Percentiles rank a stretch among this genome's conserved stretches.
These are phyloP conservation scores for Macrophya annulata DNA, from an alignment of 2,888 invertebrate species.

Conservation along the genomic window DNA sequence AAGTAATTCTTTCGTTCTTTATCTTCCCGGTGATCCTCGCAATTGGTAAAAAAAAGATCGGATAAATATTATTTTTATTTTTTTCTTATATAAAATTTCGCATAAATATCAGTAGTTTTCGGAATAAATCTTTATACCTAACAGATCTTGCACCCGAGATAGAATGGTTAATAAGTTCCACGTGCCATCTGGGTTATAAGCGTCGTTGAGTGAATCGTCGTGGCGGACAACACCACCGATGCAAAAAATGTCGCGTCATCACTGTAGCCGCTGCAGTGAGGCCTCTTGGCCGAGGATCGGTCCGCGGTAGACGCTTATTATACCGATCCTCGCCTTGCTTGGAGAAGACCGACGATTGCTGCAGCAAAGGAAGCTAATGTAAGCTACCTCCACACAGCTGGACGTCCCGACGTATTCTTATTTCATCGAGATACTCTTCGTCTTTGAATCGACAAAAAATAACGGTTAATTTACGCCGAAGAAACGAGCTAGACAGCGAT, in stretches of 20 bases:
- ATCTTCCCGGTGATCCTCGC: neutral
- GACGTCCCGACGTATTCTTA: slow-evolving; percentile 20
- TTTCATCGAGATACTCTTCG: neutral
- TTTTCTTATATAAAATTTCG: neutral
- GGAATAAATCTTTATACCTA: neutral
- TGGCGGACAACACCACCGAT: slow-evolving; percentile 30
- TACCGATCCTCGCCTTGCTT: slow-evolving; percentile 49
- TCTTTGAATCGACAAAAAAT: neutral
- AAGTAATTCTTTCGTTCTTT: neutral
- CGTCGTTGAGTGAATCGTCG: slow-evolving; percentile 47
- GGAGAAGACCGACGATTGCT: slow-evolving; percentile 49
- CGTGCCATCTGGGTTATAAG: slow-evolving; percentile 38
- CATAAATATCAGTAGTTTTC: neutral
- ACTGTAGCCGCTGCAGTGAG: slow-evolving; percentile 20
- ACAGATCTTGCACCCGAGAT: neutral
- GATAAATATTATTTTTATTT: neutral
- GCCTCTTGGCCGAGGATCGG: slow-evolving; percentile 35
- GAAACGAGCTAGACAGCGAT: neutral
- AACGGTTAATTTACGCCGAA: neutral
- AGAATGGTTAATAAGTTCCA: slow-evolving; percentile 39
- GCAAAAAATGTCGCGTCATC: slow-evolving; percentile 53
- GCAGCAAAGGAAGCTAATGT: slow-evolving; percentile 34
- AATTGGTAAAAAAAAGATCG: neutral
- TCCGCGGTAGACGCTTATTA: slow-evolving; percentile 52
- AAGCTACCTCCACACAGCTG: slow-evolving; percentile 51